Evolutionary conservation across 2,888 invertebrate genomes (phyloP).

Genomic region (Chalcis sispes): DNA sequence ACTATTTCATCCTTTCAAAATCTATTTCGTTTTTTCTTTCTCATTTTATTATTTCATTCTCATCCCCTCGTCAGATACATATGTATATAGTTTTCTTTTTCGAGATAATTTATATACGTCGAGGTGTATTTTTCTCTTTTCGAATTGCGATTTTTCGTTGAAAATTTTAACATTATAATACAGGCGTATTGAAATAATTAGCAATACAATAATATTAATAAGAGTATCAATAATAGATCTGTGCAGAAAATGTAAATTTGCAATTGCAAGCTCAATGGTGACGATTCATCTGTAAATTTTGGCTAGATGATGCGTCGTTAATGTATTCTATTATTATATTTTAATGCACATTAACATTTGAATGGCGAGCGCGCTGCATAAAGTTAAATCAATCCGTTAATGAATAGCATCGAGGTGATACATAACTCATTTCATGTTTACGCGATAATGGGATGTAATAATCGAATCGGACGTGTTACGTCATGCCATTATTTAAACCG

Average conservation of each 20-base stretch:
- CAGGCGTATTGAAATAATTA: too few relatives aligned
- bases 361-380: neutral
- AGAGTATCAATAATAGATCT: too few relatives aligned
- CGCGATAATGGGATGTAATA: conserved; percentile 13
- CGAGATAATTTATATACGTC: neutral
- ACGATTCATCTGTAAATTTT: too few relatives aligned
- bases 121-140: conserved; percentile 8
- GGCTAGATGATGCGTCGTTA: too few relatives aligned
- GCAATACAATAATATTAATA: too few relatives aligned
- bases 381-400: conserved; percentile 19
- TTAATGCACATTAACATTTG: conserved; percentile 31
- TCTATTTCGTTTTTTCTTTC: neutral
- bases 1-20: neutral
- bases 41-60: neutral
- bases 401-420: neutral
- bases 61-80: neutral
- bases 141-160: conserved; percentile 3
- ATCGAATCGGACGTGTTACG: conserved; percentile 2
- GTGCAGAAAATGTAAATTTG: too few relatives aligned
- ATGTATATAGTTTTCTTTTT: too few relatives aligned
- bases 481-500: conserved; percentile 10
- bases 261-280: too few relatives aligned
- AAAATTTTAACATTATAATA: too few relatives aligned
- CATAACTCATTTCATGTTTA: neutral
- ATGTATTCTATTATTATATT: neutral